Percentiles rank a stretch among this genome's conserved stretches.
phyloP scores from a whole-genome alignment of 1,140 invertebrate species.

The Spodoptera frugiperda region DNA sequence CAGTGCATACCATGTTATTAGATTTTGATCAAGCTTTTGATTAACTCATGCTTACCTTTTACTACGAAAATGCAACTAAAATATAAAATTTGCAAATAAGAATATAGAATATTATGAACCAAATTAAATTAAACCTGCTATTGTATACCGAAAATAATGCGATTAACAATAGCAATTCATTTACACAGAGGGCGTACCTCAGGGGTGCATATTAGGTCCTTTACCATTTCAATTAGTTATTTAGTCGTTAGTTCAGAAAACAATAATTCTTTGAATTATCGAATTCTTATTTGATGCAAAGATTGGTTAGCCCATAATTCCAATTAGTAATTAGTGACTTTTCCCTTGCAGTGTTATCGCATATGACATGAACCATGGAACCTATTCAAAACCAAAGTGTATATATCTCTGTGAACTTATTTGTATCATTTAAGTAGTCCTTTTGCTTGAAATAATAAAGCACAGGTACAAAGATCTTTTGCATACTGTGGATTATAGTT shows the following conservation, averaged over 20 bases:
- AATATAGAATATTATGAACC: background rate
- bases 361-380: slow-evolving; percentile 4
- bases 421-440: no score
- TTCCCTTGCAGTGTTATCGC: background rate
- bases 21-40: slow-evolving; percentile 61
- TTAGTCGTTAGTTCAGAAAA: background rate
- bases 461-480: no score
- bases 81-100: slow-evolving; percentile 25
- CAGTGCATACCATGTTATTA: slow-evolving; percentile 49
- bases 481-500: no score
- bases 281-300: background rate
- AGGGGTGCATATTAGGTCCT: background rate
- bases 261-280: background rate
- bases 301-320: background rate
- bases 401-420: background rate
- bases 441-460: no score
- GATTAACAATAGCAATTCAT: no score
- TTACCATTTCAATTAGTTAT: background rate
- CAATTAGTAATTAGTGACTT: background rate
- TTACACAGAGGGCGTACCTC: background rate
- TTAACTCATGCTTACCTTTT: slow-evolving; percentile 66
- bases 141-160: background rate
- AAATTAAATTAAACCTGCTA: slow-evolving; percentile 12
- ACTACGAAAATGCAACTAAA: slow-evolving; percentile 20
- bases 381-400: background rate